Evolutionary conservation across 2,888 invertebrate species (phyloP).

Genomic region (Dioctria linearis): DNA sequence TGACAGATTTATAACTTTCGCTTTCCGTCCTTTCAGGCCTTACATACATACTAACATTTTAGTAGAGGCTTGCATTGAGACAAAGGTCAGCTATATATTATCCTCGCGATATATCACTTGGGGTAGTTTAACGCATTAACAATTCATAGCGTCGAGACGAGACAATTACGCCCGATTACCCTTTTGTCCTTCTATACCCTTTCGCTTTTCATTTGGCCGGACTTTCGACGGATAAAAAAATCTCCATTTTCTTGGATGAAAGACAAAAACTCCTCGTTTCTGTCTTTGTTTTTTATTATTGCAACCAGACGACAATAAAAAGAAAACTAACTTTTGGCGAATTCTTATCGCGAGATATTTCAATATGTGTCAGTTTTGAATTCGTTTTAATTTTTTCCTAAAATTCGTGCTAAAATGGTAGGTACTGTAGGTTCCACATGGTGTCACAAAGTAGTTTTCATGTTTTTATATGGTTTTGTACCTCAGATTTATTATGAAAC

Average conservation of each 20-base stretch:
- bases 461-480: too few species aligned
- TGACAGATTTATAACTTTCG: conserved; percentile 57
- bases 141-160: conserved; percentile 60
- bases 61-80: conserved; percentile 21
- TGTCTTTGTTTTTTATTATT: conserved; percentile 26
- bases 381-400: too few species aligned
- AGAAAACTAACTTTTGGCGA: too few species aligned
- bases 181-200: conserved; percentile 36
- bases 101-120: conserved; percentile 68
- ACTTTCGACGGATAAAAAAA: conserved; percentile 35
- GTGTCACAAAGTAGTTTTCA: too few species aligned
- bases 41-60: too few species aligned
- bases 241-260: conserved; percentile 42
- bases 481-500: too few species aligned
- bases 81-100: conserved; percentile 66
- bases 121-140: conserved; percentile 65
- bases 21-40: conserved; percentile 51
- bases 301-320: conserved; percentile 6
- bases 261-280: conserved; percentile 42
- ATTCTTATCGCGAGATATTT: too few species aligned
- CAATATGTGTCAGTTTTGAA: too few species aligned
- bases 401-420: too few species aligned
- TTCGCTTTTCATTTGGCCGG: conserved; percentile 50
- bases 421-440: too few species aligned
- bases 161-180: conserved; percentile 50